Evolutionary conservation across 2,113 vertebrate species (phyloP), one percentile per base, ranked within the genome.

Genomic region (Bambusicola thoracicus): DNA sequence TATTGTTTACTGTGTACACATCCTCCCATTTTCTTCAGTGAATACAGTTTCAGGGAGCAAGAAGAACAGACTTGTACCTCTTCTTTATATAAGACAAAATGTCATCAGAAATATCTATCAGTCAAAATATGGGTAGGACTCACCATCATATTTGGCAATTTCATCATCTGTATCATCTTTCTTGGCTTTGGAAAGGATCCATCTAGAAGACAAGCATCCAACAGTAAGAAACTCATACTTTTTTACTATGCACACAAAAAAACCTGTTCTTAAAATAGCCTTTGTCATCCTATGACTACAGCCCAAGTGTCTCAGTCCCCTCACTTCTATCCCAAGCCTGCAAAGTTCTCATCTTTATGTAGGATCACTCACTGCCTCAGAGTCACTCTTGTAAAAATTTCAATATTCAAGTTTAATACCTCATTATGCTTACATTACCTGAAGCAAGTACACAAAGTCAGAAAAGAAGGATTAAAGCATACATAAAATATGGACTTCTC

Each of bases 71-170:
- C n/a, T 68, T 61, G 10, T 7, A 73, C 11, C 59, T 69, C 53
- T 56, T 73, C 20, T 61, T 62, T 19, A 63, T 19, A 8, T 27
- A 38, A 7, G 3, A 34, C 43, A 73, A 72, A 46, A 9, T 30
- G 8, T 43, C 19, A 86, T 41, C 29, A 89, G 74, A 67, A 91
- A 55, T 11, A 65, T 29, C 22, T 43, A 89, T 24, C 11, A 58
- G 21, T 6, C 22, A 76, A 83, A 95, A 72, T 29, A 21, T 36
- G 55, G 17, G 38, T 14, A 43, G 29, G 66, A 96, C 98, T 95
- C 91, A 99, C 99, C 99, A 48, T 99, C 99, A 4, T 99, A 99
- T 94, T 99, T 99, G 6, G 99, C 98, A 73, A 99, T 99, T 18
- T 99, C 99, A 88, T 99, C 99, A 93, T 99, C 99, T 0, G 98